Evolutionary conservation across 2,888 invertebrate genomes (phyloP).

Genomic region (Aquatica leii): DNA sequence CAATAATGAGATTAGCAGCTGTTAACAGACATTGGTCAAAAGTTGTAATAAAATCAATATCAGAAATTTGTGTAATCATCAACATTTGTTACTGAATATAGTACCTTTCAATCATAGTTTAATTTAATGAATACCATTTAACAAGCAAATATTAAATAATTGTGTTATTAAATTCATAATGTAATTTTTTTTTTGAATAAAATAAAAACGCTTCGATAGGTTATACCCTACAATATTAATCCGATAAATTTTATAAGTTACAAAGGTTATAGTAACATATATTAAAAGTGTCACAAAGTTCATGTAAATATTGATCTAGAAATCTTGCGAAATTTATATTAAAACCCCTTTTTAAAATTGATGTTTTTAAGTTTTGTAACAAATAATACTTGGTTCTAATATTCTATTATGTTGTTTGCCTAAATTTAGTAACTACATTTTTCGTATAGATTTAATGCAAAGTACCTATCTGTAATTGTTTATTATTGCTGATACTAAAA

Average conservation of each 20-base stretch:
- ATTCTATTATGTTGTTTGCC: no score
- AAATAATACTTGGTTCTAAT: no score
- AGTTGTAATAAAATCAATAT: conserved; percentile 10
- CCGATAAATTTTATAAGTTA: conserved; percentile 7
- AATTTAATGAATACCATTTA: conserved; percentile 7
- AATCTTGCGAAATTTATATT: background rate
- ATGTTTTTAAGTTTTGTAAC: no score
- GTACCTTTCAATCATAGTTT: background rate
- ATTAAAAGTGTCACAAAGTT: background rate
- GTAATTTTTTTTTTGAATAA: background rate
- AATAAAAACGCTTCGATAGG: conserved; percentile 1
- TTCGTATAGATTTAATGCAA: no score
- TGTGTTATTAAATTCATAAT: background rate
- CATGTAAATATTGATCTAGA: background rate
- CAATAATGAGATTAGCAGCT: conserved; percentile 14
- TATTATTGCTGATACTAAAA: no score
- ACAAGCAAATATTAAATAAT: background rate
- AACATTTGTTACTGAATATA: background rate
- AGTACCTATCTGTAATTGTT: no score
- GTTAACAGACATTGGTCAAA: conserved; percentile 11
- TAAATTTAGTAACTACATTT: no score
- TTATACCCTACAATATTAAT: background rate
- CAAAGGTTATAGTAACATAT: conserved; percentile 3
- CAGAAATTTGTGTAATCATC: conserved; percentile 6
- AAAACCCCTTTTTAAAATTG: background rate